Percentiles rank a stretch among this genome's conserved stretches.
Conservation (phyloP, 1,140 invertebrate genomes). For the Drosophila ananassae region DNA sequence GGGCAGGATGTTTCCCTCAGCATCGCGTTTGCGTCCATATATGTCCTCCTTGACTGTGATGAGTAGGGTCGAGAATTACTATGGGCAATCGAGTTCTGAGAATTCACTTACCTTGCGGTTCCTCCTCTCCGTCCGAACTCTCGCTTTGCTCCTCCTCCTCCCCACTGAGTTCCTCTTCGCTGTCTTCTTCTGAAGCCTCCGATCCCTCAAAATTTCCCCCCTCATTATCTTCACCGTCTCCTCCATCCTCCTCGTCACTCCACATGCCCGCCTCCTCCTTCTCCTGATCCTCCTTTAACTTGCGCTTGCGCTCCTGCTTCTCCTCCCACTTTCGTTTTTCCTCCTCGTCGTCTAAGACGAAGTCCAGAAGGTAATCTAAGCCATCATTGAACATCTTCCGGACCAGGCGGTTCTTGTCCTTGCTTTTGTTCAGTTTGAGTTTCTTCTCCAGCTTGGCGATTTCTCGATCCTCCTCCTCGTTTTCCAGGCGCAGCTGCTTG, state of each 20-base stretch:
- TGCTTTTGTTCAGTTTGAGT: slow-evolving; percentile 91
- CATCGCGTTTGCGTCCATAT: slow-evolving; percentile 93
- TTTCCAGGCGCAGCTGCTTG: slow-evolving; percentile 88
- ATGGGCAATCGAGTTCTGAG: background rate
- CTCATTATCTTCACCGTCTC: slow-evolving; percentile 62
- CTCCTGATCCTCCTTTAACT: slow-evolving; percentile 61
- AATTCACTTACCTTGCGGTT: slow-evolving; percentile 18
- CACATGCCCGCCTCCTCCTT: slow-evolving; percentile 69
- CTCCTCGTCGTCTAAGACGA: slow-evolving; percentile 90
- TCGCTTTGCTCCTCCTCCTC: slow-evolving; percentile 44
- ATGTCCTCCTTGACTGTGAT: slow-evolving; percentile 93
- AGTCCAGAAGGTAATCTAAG: slow-evolving; percentile 95
- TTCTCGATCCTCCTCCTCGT: slow-evolving; percentile 91
- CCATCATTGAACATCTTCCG: slow-evolving; percentile 94
- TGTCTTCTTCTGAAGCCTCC: slow-evolving; percentile 38
- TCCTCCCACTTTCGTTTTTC: slow-evolving; percentile 84
- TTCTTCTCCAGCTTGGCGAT: slow-evolving; percentile 94
- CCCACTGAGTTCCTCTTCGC: slow-evolving; percentile 43
- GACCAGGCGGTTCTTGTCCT: slow-evolving; percentile 87
- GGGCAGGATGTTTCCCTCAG: slow-evolving; percentile 90
- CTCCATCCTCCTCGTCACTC: slow-evolving; percentile 76
- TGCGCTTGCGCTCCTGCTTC: slow-evolving; percentile 64
- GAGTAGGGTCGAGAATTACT: background rate
- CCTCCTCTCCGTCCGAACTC: slow-evolving; percentile 10
- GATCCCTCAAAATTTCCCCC: slow-evolving; percentile 4